phyloP scores from a whole-genome alignment of 2,113 vertebrate species.

The Nyctibius bracteatus region DNA sequence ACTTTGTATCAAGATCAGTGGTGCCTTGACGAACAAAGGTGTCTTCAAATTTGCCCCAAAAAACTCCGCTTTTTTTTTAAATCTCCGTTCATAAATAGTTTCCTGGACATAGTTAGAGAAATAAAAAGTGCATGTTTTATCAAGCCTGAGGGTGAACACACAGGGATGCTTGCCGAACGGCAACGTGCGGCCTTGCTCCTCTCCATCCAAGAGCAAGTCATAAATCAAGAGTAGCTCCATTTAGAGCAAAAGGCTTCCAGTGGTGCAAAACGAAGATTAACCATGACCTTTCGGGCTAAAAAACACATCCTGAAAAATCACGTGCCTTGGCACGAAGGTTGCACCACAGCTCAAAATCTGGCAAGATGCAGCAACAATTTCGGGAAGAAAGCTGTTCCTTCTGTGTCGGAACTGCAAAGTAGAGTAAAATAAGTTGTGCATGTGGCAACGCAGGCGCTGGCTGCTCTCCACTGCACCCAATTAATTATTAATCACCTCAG shows the following conservation, averaged over 20 bases:
- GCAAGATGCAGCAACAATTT: not conserved
- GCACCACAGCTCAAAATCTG: not conserved
- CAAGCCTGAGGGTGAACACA: not conserved
- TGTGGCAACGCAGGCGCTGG: accelerated
- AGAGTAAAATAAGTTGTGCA: not conserved
- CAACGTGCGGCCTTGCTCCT: not conserved
- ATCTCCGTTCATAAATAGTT: not conserved
- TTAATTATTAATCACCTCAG: not conserved
- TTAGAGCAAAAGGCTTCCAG: not conserved
- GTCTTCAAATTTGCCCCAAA: not conserved
- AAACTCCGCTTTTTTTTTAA: not conserved
- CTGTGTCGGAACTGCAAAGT: not conserved
- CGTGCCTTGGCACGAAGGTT: accelerated
- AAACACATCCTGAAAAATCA: not conserved
- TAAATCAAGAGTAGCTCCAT: not conserved
- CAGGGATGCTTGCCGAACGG: not conserved
- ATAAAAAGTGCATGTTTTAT: not conserved
- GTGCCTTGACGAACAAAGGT: not conserved
- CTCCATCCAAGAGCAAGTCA: not conserved
- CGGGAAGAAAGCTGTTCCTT: not conserved
- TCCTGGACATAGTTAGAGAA: not conserved
- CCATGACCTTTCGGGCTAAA: not conserved
- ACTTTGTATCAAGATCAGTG: not conserved
- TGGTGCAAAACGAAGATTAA: not conserved
- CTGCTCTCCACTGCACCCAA: not conserved